phyloP scores from a whole-genome alignment of 2,113 vertebrate genomes.

The Haemorhous mexicanus region DNA sequence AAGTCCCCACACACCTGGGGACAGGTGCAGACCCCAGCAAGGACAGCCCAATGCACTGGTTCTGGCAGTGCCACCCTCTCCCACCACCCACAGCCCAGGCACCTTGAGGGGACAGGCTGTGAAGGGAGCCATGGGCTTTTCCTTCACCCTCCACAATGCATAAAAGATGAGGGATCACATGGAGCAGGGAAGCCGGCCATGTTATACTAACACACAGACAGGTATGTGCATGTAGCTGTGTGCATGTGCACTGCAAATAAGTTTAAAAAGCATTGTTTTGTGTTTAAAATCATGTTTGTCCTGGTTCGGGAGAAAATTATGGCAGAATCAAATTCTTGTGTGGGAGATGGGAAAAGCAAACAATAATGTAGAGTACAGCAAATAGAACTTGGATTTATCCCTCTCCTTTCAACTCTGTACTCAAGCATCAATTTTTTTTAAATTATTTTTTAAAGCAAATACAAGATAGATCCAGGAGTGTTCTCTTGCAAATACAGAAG shows the following conservation, averaged over 20 bases:
- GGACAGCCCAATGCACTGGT: not conserved
- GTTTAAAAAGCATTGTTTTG: not conserved
- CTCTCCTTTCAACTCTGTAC: not conserved
- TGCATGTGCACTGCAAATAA: fast-evolving
- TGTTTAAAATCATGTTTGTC: not conserved
- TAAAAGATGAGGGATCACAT: not conserved
- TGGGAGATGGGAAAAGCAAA: not conserved
- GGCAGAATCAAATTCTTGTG: not conserved
- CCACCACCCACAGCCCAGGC: not conserved
- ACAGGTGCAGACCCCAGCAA: not conserved
- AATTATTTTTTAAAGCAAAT: not conserved
- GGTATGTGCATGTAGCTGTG: fast-evolving
- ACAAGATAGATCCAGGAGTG: not conserved
- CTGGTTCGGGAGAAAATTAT: not conserved
- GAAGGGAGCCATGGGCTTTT: not conserved
- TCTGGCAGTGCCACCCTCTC: not conserved
- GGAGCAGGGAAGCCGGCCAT: not conserved
- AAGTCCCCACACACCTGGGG: fast-evolving
- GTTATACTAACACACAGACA: not conserved
- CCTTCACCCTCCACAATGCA: not conserved
- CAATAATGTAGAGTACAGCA: not conserved
- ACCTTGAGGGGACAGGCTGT: not conserved
- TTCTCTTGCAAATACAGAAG: not conserved
- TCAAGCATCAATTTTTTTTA: not conserved
- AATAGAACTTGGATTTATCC: not conserved